Percentiles rank a stretch among this genome's conserved stretches.
phyloP scores from a whole-genome alignment of 2,888 invertebrate species.

The Tenodera sinensis region DNA sequence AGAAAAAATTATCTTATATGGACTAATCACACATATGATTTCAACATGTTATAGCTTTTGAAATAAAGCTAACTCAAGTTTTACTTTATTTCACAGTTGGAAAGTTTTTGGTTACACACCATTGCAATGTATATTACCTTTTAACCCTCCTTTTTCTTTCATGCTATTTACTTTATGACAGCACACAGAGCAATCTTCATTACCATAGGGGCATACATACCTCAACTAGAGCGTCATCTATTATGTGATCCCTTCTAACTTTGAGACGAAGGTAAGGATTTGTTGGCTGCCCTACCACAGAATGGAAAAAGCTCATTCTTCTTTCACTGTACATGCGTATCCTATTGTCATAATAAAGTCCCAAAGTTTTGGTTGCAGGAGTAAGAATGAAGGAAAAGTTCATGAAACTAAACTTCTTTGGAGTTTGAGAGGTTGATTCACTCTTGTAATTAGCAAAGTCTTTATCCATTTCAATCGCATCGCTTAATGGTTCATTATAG shows the following conservation, averaged over 20 bases:
- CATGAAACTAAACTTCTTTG: conserved; percentile 79
- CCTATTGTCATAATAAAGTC: conserved; percentile 89
- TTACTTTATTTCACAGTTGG: no score
- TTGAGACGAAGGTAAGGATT: conserved; percentile 82
- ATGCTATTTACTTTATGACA: no score
- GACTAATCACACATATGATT: no score
- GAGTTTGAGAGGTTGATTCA: conserved; percentile 38
- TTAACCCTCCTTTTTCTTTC: no score
- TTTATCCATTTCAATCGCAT: conserved; percentile 88
- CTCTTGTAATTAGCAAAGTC: conserved; percentile 89
- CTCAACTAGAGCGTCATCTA: conserved; percentile 89
- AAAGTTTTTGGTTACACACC: no score
- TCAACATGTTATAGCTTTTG: no score
- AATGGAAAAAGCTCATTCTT: conserved; percentile 78
- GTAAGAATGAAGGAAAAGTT: conserved; percentile 86
- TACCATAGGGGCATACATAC: conserved; percentile 46
- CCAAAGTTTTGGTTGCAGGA: conserved; percentile 86
- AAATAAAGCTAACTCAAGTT: no score
- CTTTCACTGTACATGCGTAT: conserved; percentile 93
- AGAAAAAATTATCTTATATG: no score
- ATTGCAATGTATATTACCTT: no score
- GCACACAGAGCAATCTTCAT: background rate
- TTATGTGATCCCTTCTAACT: conserved; percentile 75
- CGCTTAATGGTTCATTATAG: conserved; percentile 91
- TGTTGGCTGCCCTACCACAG: conserved; percentile 75